Base-by-base conservation (phyloP, 2,888 invertebrate species). In the Brachynemurus nebulosus region DNA sequence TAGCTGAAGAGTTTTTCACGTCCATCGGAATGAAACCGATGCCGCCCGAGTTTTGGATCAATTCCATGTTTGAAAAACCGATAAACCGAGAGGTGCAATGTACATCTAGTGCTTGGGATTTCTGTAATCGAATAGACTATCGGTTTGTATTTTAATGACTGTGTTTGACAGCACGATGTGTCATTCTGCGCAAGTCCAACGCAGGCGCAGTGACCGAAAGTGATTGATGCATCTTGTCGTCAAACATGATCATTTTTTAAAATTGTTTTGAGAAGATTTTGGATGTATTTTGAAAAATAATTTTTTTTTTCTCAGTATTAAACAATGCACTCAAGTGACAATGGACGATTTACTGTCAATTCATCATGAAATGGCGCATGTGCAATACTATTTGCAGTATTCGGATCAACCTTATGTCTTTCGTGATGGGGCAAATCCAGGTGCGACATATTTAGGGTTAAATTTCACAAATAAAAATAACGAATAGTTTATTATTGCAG, bases 281-380 rank as follows among this genome's bases (percentile, higher is more conserved):
- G n/a, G n/a, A n/a, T n/a, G n/a, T n/a, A 27, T 27, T n/a, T n/a
- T n/a, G n/a, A n/a, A n/a, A n/a, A n/a, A n/a, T n/a, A n/a, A n/a
- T n/a, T n/a, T n/a, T 34, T 42, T 43, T 23, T 35, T 45, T 47
- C 57, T 62, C 60, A 82, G 85, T 55, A 85, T 88, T 48, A 88
- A 86, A 54, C 84, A 85, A 59, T 89, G 88, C 58, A 86, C 86
- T 0, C 78, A 79, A 56, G 74, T 85, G 4, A 79, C 78, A 4
- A 78, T 81, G 75, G 78, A 81, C 12, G 82, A 86, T 59, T 66
- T 88, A 30, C 66, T 86, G 17, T 80, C 81, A 0, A 77, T 80
- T 0, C 86, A 88, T 57, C 86, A 86, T 54, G 86, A 88, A 66
- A 82, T 88, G 80, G 78, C 85, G 0, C 85, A 86, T 57, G 69